phyloP scores from a whole-genome alignment of 2,113 vertebrate species.

The Poecile atricapillus region DNA sequence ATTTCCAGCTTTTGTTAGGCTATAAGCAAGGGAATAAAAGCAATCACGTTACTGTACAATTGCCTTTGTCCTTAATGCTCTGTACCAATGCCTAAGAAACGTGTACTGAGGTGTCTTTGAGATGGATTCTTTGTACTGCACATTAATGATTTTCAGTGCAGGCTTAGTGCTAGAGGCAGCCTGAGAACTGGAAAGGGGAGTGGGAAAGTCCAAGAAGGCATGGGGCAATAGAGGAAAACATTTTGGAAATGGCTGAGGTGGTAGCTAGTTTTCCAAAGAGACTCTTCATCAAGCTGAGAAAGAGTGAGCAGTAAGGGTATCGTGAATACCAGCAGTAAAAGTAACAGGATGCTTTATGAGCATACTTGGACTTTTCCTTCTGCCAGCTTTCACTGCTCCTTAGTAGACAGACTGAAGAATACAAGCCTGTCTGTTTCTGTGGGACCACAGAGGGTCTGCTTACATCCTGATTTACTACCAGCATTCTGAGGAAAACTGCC shows the following conservation, averaged over 20 bases:
- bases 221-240: neutral
- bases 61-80: neutral
- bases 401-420: neutral
- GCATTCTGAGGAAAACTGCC: neutral
- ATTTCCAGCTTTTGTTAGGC: slow-evolving; percentile 22
- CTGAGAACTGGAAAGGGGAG: neutral
- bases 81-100: neutral
- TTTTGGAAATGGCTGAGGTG: neutral
- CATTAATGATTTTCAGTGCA: neutral
- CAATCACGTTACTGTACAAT: neutral
- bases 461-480: neutral
- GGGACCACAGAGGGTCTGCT: neutral
- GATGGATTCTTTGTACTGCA: neutral
- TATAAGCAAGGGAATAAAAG: neutral
- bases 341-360: neutral
- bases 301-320: neutral
- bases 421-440: neutral
- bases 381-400: neutral
- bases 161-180: neutral
- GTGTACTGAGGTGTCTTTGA: neutral
- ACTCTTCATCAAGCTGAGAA: neutral
- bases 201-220: neutral
- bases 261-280: neutral
- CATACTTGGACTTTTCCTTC: neutral
- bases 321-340: neutral